Evolutionary conservation across 92 coral and sea anemone genomes (phyloP).

Genomic region (Porites divaricata): DNA sequence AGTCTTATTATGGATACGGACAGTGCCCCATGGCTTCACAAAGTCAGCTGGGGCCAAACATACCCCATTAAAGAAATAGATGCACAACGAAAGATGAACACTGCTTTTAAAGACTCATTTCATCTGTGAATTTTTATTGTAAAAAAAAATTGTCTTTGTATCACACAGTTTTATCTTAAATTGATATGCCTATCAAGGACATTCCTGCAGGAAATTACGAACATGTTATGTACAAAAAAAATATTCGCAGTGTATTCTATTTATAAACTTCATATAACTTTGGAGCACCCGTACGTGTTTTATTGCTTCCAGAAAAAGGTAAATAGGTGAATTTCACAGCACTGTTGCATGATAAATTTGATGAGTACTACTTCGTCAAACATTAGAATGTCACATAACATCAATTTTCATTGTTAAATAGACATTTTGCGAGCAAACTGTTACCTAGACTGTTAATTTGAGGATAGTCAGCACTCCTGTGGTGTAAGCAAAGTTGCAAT

Average conservation of each 20-base stretch:
- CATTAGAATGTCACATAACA: background rate
- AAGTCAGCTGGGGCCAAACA: constrained; percentile 55
- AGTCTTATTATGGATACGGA: constrained; percentile 66
- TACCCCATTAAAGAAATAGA: constrained; percentile 32
- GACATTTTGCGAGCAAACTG: too few relatives aligned
- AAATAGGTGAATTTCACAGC: background rate
- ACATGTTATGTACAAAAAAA: background rate
- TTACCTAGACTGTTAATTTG: background rate
- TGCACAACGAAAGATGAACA: background rate
- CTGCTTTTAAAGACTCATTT: background rate
- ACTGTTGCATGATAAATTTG: background rate
- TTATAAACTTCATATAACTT: constrained; percentile 5
- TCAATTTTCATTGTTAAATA: background rate
- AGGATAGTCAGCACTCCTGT: constrained; percentile 14
- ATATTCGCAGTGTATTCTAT: background rate
- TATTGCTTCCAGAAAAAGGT: background rate
- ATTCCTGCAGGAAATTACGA: background rate
- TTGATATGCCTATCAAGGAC: background rate
- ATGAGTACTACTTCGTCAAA: background rate
- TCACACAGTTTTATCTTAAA: background rate
- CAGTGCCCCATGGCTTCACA: constrained; percentile 48
- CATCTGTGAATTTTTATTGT: background rate
- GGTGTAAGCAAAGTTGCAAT: constrained; percentile 20
- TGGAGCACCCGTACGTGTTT: background rate
- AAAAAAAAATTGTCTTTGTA: background rate